Evolutionary conservation across 2,888 invertebrate genomes (phyloP), one percentile per base, ranked within the genome.

Genomic region (Cataglyphis altisquamis): DNA sequence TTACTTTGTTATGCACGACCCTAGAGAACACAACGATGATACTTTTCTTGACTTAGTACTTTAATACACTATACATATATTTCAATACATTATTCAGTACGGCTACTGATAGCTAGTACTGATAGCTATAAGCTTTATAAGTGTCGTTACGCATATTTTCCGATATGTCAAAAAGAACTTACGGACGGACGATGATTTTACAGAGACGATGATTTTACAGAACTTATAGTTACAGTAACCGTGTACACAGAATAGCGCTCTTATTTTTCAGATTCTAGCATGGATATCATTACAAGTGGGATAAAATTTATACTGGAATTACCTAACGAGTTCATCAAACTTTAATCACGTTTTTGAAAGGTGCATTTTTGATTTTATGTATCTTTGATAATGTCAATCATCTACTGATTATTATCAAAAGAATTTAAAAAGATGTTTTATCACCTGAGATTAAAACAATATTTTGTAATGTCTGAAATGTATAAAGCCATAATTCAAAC

Each of bases 341-440:
- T 3, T 12, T 0, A 45, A 73, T 41, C 32, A 29, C 29, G 18
- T 25, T 45, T 32, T 45, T 3, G 10, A 32, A 36, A 15, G 63
- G 45, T 15, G 21, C 32, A 5, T 41, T 32, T 62, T 32, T 21
- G 45, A 63, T 48, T 15, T 73, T 12, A 9, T 60, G 10, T 25
- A 60, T 36, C 32, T 45, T 48, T 48, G 74, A 74, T 63, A 63
- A n/a, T 48, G 62, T 62, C 74, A 74, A 63, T 74, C 63, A 63
- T 0, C 41, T 41, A 45, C 73, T 60, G 57, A 60, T 60, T 21
- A n/a, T 73, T 36, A 15, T 36, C 15, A 36, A 70, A 55, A 6
- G 45, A 41, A 29, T 29, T 73, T 60, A 41, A 60, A 60, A 60
- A 73, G 12, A 25, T 41, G 8, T 62, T 73, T 73, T 41, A 45